A percentile compares a stretch with the other conserved stretches of the same genome.
phyloP scores from a whole-genome alignment of 1,140 invertebrate genomes.

The Calliphora vicina region DNA sequence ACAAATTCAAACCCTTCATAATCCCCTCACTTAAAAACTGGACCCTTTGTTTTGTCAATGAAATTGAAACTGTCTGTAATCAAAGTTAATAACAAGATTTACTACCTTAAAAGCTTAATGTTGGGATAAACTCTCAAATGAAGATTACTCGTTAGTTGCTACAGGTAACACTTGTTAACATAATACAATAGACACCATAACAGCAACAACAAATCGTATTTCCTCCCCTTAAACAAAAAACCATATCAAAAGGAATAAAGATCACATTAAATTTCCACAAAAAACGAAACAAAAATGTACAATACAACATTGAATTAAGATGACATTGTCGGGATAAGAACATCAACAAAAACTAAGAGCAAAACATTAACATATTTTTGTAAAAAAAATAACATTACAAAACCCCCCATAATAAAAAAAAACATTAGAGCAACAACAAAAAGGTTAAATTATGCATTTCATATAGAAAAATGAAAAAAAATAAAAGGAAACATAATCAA shows the following conservation, averaged over 20 bases:
- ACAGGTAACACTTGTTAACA: slow-evolving; percentile 14
- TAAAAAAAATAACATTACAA: too few relatives aligned
- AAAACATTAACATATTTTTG: not conserved
- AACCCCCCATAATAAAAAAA: not conserved
- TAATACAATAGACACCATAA: not conserved
- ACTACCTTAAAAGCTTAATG: not conserved
- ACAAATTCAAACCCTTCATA: too few relatives aligned
- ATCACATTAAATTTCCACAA: not conserved
- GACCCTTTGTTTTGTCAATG: not conserved
- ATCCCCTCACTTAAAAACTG: too few relatives aligned
- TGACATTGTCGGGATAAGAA: slow-evolving; percentile 13
- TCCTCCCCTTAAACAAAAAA: not conserved
- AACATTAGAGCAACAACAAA: not conserved
- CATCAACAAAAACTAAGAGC: too few relatives aligned
- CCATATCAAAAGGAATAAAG: not conserved
- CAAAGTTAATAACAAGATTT: slow-evolving; percentile 11
- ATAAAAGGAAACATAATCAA: slow-evolving; percentile 13
- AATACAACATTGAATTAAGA: slow-evolving; percentile 5
- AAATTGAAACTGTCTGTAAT: not conserved
- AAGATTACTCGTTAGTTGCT: not conserved
- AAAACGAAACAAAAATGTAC: not conserved
- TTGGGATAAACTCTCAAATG: not conserved
- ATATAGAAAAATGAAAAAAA: not conserved
- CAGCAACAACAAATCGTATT: too few relatives aligned
- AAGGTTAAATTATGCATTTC: slow-evolving; percentile 26